Percentiles rank a stretch among this genome's conserved stretches.
Evolutionary conservation across 2,797 vertebrate genomes (phyloP).

Genomic region (Phylloscopus collybita): DNA sequence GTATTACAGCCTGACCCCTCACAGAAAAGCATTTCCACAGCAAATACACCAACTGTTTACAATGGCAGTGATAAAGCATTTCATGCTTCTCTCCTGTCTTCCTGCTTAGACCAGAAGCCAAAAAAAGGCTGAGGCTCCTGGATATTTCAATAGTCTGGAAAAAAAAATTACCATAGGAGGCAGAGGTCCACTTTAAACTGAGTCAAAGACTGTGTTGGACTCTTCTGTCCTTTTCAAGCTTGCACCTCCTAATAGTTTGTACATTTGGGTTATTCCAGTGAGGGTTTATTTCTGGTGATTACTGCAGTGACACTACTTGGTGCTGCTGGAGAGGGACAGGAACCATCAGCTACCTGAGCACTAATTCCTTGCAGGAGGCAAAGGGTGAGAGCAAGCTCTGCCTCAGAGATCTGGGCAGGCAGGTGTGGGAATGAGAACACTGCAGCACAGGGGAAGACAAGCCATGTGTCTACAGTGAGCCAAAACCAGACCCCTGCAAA

Average conservation of each 20-base stretch:
- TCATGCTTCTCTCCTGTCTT: not conserved
- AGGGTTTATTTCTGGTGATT: not conserved
- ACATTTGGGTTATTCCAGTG: not conserved
- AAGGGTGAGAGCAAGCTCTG: not conserved
- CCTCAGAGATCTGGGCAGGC: not conserved
- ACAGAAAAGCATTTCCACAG: not conserved
- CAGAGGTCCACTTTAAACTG: not conserved
- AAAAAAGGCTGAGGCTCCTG: not conserved
- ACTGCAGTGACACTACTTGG: not conserved
- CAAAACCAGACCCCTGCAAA: not conserved
- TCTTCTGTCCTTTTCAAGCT: not conserved
- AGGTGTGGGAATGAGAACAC: accelerated
- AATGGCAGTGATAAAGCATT: not conserved
- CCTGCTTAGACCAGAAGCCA: not conserved
- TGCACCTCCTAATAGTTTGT: not conserved
- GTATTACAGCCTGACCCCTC: not conserved
- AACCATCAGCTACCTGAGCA: not conserved
- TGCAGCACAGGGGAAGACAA: not conserved
- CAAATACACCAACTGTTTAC: not conserved
- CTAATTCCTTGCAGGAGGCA: not conserved
- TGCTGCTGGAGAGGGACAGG: not conserved
- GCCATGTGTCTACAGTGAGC: not conserved
- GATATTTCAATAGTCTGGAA: not conserved
- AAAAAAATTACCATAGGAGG: not conserved
- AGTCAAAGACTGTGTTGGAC: not conserved